Base-by-base conservation (phyloP, 2,888 invertebrate genomes). In the Parnassius apollo region DNA sequence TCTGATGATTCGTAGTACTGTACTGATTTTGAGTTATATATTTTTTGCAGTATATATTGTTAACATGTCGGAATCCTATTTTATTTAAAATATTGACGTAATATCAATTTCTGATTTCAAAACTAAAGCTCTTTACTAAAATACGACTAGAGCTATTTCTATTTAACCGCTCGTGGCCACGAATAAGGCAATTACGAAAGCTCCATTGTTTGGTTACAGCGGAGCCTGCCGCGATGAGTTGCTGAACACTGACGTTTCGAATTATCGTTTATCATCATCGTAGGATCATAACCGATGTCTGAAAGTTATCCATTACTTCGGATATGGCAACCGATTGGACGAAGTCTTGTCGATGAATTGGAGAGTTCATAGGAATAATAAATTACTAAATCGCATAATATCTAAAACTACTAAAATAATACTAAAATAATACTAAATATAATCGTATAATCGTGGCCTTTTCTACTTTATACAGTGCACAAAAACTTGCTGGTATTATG, bases 241-340 rank as follows among this genome's bases (percentile, higher is more conserved):
- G 64, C 66, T 72, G 71, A 71, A 69, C 70, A 70, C 69, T 71
- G 68, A 68, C 72, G 72, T 67, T 69, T 69, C 75, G 75, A 75
- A 76, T 77, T 74, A 69, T 75, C 73, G 74, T 82, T 80, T 80
- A 82, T 84, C 76, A 83, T 83, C 58, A 62, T 54, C 53, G 54
- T 46, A 44, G 10, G 12, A 8, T 22, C 42, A 25, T 53, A 48
- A 12, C 11, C 2, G 48, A 60, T 42, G 42, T 25, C 1, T 35
- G 13, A 48, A 54, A 45, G 9, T 18, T 44, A 50, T 55, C 18
- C 42, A 13, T 56, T 11, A 44, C 10, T 2, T 44, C 53, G 64
- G 68, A 70, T 64, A 35, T 57, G 68, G 65, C 56, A 65, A 0
- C 4, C 7, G 7, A 35, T 35, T 0, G 4, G 35, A 35, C 35